Percentiles rank a stretch among this genome's conserved stretches.
These are phyloP conservation scores for Copsychus sechellarum DNA, from an alignment of 2,113 vertebrate genomes.

Conservation along the genomic window DNA sequence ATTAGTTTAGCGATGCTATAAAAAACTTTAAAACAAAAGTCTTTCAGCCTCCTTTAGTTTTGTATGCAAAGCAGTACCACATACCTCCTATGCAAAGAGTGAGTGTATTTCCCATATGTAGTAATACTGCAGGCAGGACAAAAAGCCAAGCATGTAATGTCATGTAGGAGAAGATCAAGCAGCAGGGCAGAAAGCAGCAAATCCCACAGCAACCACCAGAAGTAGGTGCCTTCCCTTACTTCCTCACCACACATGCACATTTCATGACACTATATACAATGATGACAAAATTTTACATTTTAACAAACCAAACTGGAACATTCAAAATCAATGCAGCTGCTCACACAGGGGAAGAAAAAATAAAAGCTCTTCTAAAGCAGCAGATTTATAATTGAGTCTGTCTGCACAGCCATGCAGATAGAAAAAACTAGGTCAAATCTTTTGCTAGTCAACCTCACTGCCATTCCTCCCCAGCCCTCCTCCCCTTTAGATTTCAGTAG, in stretches of 20 bases:
- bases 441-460: not conserved
- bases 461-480: not conserved
- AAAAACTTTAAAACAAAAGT: not conserved
- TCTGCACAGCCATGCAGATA: conserved; percentile 1
- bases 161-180: not conserved
- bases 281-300: not conserved
- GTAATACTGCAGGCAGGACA: not conserved
- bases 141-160: not conserved
- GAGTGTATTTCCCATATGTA: not conserved
- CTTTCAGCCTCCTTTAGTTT: not conserved
- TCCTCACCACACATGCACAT: not conserved
- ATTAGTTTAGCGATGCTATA: not conserved
- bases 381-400: conserved; percentile 21
- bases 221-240: not conserved
- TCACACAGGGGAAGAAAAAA: not conserved
- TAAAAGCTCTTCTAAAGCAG: not conserved
- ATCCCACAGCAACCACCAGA: not conserved
- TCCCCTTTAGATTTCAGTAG: not conserved
- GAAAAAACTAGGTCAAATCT: conserved; percentile 58
- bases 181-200: not conserved
- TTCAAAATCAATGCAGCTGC: not conserved
- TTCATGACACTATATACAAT: not conserved
- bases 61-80: not conserved
- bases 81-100: not conserved
- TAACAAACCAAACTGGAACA: not conserved